Conservation (phyloP, 92 coral and sea anemone species). For the Chrysogorgia sp. region DNA sequence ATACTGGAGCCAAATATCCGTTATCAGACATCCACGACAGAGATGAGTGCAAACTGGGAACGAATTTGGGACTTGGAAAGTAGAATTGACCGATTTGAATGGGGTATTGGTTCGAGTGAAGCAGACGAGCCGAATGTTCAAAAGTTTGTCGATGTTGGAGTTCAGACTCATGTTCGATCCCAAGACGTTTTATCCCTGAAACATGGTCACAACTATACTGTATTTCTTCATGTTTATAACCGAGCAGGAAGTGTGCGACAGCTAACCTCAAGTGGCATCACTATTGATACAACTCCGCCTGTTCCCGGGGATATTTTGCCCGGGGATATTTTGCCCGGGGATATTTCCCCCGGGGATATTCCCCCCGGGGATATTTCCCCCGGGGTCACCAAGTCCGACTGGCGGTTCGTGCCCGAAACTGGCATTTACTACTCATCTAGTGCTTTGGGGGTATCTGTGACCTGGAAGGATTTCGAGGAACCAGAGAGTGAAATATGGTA, state of each 20-base stretch:
- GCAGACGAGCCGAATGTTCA: slow-evolving; percentile 55
- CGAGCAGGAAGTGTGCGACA: slow-evolving; percentile 79
- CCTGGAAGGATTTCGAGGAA: slow-evolving; percentile 80
- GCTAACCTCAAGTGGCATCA: slow-evolving; percentile 83
- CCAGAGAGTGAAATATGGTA: slow-evolving; percentile 89
- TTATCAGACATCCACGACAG: slow-evolving; percentile 73
- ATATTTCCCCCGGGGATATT: too few species aligned
- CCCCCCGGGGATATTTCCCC: slow-evolving; percentile 79
- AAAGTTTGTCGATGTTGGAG: slow-evolving; percentile 70
- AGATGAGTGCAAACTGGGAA: slow-evolving; percentile 94
- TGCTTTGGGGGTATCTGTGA: slow-evolving; percentile 60
- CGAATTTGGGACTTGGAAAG: slow-evolving; percentile 96
- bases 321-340: too few species aligned
- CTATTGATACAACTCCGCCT: slow-evolving; percentile 83
- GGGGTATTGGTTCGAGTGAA: slow-evolving; percentile 80
- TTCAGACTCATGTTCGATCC: slow-evolving; percentile 81
- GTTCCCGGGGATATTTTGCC: slow-evolving; percentile 63
- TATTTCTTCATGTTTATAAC: slow-evolving; percentile 69
- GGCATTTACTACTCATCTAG: slow-evolving; percentile 66
- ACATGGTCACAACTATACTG: slow-evolving; percentile 75
- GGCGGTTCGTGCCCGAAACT: slow-evolving; percentile 65
- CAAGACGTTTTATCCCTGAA: slow-evolving; percentile 57
- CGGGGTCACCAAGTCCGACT: slow-evolving; percentile 58
- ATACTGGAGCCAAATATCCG: slow-evolving; percentile 86
- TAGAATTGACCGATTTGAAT: slow-evolving; percentile 79